Base-by-base conservation (phyloP, 35 echinoderm and acorn worm genomes). In the Ophioderma brevispina region DNA sequence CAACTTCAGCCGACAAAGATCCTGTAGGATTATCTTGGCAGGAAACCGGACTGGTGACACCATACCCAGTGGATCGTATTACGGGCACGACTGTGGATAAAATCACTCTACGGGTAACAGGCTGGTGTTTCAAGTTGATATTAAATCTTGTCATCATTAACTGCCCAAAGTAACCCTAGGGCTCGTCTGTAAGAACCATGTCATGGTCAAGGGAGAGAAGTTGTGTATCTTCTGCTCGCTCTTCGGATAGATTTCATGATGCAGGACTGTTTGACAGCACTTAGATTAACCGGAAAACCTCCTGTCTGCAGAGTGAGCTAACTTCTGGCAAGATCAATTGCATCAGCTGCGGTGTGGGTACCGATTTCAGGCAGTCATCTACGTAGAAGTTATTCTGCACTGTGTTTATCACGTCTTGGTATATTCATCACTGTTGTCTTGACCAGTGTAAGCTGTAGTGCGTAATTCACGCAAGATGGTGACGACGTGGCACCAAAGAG, bases 51-150 rank as follows among this genome's bases (percentile, higher is more conserved):
- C 79, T 55, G 83, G 89, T 35, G 93, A 82, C 36, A 84, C 21
- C 14, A 95, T 76, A 25, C 77, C 93, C 31, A 95, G 31, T 32
- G 93, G 93, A 31, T 95, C 88, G 43, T 91, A 95, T 21, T n/a
- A 91, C 55, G 21, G 92, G 90, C 36, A 64, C 78, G 5, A 90
- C 78, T 32, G 87, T 86, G 6, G 92, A 94, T 32, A 94, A 49
- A 25, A 89, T 85, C 0, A 85, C 85, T 23, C 78, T 37, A 23
- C 87, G 56, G 8, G 87, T 86, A 15, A 79, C 0, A 0, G 81
- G 87, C 64, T 85, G 34, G 30, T 90, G 14, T 32, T 93, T 86
- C 25, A 82, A 21, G 21, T 33, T 52, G 6, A 90, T 38, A 52
- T 80, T 77, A 75, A 94, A 94, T 55, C 84, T 81, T 36, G 64